A percentile compares a stretch with the other conserved stretches of the same genome.
These are phyloP conservation scores for Corythoichthys intestinalis DNA, from an alignment of 2,113 vertebrate genomes.

Conservation along the genomic window DNA sequence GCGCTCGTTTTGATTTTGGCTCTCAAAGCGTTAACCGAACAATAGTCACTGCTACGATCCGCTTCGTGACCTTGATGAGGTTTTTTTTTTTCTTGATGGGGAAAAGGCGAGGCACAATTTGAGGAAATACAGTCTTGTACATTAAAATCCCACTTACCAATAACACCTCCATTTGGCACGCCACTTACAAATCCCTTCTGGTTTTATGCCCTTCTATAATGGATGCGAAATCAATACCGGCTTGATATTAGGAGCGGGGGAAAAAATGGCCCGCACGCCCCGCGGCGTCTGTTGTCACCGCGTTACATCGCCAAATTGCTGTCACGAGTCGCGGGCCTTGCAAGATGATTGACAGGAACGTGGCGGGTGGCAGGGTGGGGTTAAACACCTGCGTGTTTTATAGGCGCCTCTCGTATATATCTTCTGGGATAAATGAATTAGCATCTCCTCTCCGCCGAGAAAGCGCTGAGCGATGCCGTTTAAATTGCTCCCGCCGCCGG, in stretches of 20 bases:
- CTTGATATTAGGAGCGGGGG: conserved; percentile 48
- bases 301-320: conserved; percentile 55
- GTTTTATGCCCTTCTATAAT: conserved; percentile 62
- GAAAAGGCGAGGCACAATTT: background rate
- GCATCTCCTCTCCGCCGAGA: conserved; percentile 31
- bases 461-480: conserved; percentile 62
- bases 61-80: too few species aligned
- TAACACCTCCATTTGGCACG: conserved; percentile 39
- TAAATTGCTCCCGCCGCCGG: conserved; percentile 47
- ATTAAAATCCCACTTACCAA: conserved; percentile 4
- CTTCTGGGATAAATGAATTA: conserved; percentile 61
- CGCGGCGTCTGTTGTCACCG: conserved; percentile 27
- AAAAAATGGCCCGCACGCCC: conserved; percentile 55
- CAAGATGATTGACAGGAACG: conserved; percentile 64
- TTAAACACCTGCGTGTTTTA: conserved; percentile 61
- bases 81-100: too few species aligned
- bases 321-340: conserved; percentile 59
- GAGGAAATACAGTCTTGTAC: background rate
- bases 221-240: conserved; percentile 59
- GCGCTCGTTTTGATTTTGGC: too few species aligned
- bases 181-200: conserved; percentile 27
- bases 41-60: too few species aligned
- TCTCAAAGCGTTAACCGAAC: too few species aligned
- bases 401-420: conserved; percentile 60
- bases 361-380: conserved; percentile 54